Evolutionary conservation across 2,888 invertebrate species (phyloP), one percentile per base, ranked within the genome.

Genomic region (Leptinotarsa rubiginosa): DNA sequence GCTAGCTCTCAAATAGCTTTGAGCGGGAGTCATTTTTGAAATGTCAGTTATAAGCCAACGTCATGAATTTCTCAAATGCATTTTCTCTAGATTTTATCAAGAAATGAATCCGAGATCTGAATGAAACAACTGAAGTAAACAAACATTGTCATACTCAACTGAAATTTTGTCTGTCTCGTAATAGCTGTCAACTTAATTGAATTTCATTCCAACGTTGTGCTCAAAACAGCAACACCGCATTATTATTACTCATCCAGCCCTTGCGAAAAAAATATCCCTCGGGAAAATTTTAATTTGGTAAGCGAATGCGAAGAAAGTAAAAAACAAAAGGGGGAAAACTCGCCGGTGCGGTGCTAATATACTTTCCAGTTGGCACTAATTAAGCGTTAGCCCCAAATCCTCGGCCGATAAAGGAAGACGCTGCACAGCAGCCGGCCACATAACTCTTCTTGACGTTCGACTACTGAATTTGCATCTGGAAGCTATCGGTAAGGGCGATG

Each of bases 381-480:
- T 75, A 77, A 78, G 74, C 76, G 62, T n/a, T 62, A 20, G 62
- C 62, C 70, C 76, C 50, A 16, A 76, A 56, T 52, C 75, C 64
- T 54, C 71, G 62, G 56, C 74, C 77, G 75, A 77, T 77, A 77
- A 77, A 77, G 74, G 72, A 77, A 72, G 65, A 72, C 75, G 72
- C 62, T 62, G 64, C 18, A 47, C 20, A 25, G 52, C 15, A 41
- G 65, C 31, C 16, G 16, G 62, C 62, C 59, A 74, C 59, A 80
- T 80, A 80, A 80, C 72, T 80, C 77, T 79, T 75, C 64, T 64
- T 69, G 62, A 72, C 70, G 70, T 74, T 72, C n/a, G 41, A 62
- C 41, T 31, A n/a, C 16, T 12, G n/a, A 62, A 62, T 62, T 31
- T 62, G 62, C 62, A 31, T 25, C 15, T 41, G 31, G 22, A 13